Evolutionary conservation across 2,888 invertebrate species (phyloP), one percentile per base, ranked within the genome.

Genomic region (Acleris literana): DNA sequence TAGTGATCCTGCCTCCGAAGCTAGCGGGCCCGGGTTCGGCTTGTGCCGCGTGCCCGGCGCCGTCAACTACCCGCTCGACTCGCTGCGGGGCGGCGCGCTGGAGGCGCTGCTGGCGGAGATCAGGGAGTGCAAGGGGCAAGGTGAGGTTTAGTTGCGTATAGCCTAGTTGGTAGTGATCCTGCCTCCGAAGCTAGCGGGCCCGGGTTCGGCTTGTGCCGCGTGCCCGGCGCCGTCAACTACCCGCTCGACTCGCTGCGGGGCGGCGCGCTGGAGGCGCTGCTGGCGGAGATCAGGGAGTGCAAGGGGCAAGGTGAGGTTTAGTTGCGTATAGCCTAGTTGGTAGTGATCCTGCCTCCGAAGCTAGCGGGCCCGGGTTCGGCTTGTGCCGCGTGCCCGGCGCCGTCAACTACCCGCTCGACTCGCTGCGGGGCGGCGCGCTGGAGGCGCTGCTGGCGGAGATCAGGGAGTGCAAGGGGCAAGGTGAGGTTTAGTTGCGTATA

Each of bases 161-260:
- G 2, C 20, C 20, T 20, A 20, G 1, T 20, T 20, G 20, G 20
- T 20, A 20, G 20, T 20, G 20, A 20, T 2, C 20, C 20, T 20
- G 20, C 20, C 20, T 20, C 20, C 20, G 20, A 20, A 20, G 20
- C 20, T 20, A 95, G 95, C 17, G 90, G 94, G 5, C 90, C 95
- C 0, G 99, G 99, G 90, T 96, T 96, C 86, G 94, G 95, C 65
- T 98, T 99, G 92, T 99, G 99, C 79, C 92, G 94, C 58, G 91
- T 99, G 72, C 94, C 96, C 0, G 92, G 94, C 71, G 94, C 96
- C 20, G 83, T 95, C 5, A 99, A 97, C 90, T 93, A 95, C 79
- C 97, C 97, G 0, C 90, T 96, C 60, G 93, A 93, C 1, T 81
- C 92, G 20, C 84, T 97, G 29, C 77, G 72, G 0, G 93, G 93